Evolutionary conservation across 2,797 vertebrate genomes (phyloP), one percentile per base, ranked within the genome.

Genomic region (Peromyscus nudipes): DNA sequence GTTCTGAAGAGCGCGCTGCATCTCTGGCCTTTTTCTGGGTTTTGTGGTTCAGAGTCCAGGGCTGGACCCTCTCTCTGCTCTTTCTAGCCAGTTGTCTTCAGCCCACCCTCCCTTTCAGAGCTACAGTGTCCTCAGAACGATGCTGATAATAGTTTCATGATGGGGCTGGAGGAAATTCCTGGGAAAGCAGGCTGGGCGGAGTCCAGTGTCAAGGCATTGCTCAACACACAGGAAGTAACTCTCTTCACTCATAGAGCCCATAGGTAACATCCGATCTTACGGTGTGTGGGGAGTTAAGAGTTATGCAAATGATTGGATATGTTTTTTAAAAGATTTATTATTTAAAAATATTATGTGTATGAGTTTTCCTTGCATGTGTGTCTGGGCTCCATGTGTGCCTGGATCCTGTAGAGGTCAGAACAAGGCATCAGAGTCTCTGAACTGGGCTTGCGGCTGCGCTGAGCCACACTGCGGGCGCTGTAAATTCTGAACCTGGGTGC

Each of bases 201-300:
- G 25, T 6, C 17, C 13, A 37, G 55, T 1, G 55, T 23, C 1
- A 3, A 7, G 21, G 46, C 2, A 6, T 23, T 11, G 12, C 57
- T 60, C 12, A 13, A 4, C 14, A 9, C 6, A 6, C 37, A 49
- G 69, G 14, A 69, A 77, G 19, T 37, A 62, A 40, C 6, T 21
- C 6, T 34, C 31, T 17, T 86, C 13, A 4, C 31, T 87, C 23
- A n/a, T n/a, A 31, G 4, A 1, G 55, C 16, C 34, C 37, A 43
- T 21, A 12, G 8, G 4, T 23, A 71, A 62, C 9, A 16, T 23
- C 34, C 10, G 17, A 7, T 86, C 84, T 85, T 46, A 40, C 2
- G 37, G 8, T 34, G 55, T 67, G 19, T 19, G 23, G 1, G 4
- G 43, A 49, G 25, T 77, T 67, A 65, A 8, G 23, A 46, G 12